A percentile compares a stretch with the other conserved stretches of the same genome.
phyloP scores from a whole-genome alignment of 2,797 vertebrate species.

The Apogon hyalosoma region DNA sequence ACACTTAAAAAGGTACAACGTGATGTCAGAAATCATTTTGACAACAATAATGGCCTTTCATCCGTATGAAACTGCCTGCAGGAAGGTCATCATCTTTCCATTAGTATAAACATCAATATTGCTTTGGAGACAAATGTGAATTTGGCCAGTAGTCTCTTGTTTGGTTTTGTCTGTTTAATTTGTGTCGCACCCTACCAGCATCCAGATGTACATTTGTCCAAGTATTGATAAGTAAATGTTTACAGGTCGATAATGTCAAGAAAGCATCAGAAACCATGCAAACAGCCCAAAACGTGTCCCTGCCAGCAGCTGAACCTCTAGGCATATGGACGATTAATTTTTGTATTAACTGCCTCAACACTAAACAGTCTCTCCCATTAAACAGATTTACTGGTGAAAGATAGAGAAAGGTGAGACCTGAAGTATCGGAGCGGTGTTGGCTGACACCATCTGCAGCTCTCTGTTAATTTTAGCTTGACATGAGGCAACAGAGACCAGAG shows the following conservation, averaged over 20 bases:
- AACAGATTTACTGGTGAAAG: constrained; percentile 29
- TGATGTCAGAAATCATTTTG: not conserved
- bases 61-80: constrained; percentile 2
- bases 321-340: constrained; percentile 27
- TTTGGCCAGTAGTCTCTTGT: constrained; percentile 4
- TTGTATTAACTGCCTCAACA: constrained; percentile 7
- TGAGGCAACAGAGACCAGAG: constrained; percentile 47
- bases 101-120: constrained; percentile 34
- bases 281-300: constrained; percentile 34
- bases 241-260: not conserved
- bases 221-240: constrained; percentile 8
- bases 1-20: not conserved
- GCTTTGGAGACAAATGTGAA: constrained; percentile 1
- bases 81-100: constrained; percentile 13
- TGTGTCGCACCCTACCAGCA: not conserved
- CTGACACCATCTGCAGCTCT: constrained; percentile 61
- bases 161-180: constrained; percentile 9
- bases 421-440: constrained; percentile 38
- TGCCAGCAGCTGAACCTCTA: constrained; percentile 29
- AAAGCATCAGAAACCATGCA: constrained; percentile 21
- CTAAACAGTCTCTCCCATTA: constrained; percentile 9
- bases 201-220: constrained; percentile 11
- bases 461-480: constrained; percentile 66
- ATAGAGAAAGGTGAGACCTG: constrained; percentile 34
- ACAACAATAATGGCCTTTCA: not conserved